A percentile compares a stretch with the other conserved stretches of the same genome.
Evolutionary conservation across 2,797 vertebrate species (phyloP).

Genomic region (Pangasius larnaudii): DNA sequence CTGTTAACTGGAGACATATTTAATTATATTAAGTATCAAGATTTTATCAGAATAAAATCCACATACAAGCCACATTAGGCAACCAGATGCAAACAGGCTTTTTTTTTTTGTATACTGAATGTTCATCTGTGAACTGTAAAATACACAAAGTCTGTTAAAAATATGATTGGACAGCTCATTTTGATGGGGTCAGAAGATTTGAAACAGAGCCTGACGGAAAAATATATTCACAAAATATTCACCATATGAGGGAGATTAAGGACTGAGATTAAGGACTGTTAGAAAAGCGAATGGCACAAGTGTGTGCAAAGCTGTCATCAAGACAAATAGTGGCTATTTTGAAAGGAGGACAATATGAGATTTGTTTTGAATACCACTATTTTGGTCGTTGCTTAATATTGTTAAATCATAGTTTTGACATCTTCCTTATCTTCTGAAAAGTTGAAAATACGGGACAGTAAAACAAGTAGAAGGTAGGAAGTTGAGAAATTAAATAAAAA

Average conservation of each 20-base stretch:
- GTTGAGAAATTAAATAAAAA: neutral
- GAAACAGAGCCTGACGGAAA: neutral
- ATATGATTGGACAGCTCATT: neutral
- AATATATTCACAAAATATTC: neutral
- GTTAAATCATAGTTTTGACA: neutral
- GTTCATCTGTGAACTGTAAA: neutral
- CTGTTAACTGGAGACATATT: neutral
- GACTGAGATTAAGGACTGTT: conserved; percentile 1
- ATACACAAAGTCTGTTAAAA: neutral
- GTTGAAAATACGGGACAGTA: neutral
- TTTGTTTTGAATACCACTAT: neutral
- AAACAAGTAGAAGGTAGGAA: neutral
- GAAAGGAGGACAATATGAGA: neutral
- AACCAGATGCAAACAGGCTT: neutral
- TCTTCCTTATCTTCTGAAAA: neutral
- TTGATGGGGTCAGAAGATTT: neutral
- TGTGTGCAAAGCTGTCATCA: neutral
- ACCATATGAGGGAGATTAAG: neutral
- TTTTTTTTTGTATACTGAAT: neutral
- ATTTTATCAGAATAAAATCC: neutral
- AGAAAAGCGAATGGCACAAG: neutral
- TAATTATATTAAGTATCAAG: neutral
- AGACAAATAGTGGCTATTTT: conserved; percentile 3
- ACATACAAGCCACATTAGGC: neutral
- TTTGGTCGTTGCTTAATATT: neutral